phyloP scores from a whole-genome alignment of 2,113 vertebrate genomes.

The Aptenodytes patagonicus region DNA sequence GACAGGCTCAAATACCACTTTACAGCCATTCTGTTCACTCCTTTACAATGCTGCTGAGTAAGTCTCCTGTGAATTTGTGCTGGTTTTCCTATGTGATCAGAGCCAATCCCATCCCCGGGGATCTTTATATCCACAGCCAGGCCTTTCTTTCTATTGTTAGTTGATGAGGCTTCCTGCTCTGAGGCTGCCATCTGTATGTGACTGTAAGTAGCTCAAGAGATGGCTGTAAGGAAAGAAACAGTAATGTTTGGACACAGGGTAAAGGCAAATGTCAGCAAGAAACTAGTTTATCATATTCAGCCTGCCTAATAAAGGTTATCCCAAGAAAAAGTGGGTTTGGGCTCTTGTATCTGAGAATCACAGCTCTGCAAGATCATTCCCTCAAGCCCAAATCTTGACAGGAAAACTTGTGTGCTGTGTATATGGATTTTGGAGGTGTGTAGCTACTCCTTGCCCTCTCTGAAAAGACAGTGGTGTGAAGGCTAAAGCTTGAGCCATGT shows the following conservation, averaged over 20 bases:
- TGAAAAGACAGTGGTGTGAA: not conserved
- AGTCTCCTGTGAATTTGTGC: not conserved
- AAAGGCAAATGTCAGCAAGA: not conserved
- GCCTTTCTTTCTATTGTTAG: not conserved
- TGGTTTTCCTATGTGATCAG: not conserved
- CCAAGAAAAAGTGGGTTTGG: not conserved
- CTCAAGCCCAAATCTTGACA: not conserved
- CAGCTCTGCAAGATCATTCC: not conserved
- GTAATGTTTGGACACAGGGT: not conserved
- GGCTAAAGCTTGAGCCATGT: not conserved
- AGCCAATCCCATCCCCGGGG: not conserved
- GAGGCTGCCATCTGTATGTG: not conserved
- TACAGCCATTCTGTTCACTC: not conserved
- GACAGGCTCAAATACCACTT: not conserved
- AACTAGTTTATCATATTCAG: not conserved
- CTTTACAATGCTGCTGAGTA: not conserved
- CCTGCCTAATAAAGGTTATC: not conserved
- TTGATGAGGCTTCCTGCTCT: not conserved
- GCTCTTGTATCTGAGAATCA: not conserved
- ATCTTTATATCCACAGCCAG: not conserved
- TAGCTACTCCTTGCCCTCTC: not conserved
- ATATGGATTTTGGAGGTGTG: not conserved
- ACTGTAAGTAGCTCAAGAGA: not conserved
- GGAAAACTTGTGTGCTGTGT: not conserved
- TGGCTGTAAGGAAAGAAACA: not conserved